Base-by-base conservation (phyloP, 2,888 invertebrate genomes). In the Idaea aversata region DNA sequence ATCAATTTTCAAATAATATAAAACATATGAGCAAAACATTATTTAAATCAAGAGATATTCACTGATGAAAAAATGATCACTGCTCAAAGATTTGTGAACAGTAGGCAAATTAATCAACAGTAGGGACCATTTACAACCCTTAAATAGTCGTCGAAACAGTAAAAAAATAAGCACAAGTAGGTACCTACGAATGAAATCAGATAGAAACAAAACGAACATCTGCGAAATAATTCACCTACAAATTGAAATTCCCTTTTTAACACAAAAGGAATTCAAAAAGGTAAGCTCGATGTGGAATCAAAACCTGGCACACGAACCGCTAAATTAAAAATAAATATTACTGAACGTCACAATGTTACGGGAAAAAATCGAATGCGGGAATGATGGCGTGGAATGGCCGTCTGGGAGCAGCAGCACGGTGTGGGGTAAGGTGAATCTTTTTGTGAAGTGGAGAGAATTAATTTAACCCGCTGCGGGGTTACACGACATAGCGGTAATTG, bases 391-490 rank as follows among this genome's bases (percentile, higher is more conserved):
- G 47, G 47, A 47, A 47, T 47, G 47, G 15, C 59, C 5, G 16
- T 61, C 63, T 57, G 59, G 10, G 6, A 61, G 57, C 63, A 35
- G 59, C 34, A 61, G 84, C 84, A 77, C 80, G 84, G 80, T 74
- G 79, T 78, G 83, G 83, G 82, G 90, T 85, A 88, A 90, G 90
- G 88, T 88, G 90, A 91, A 92, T 93, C 91, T 93, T 92, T 92
- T 93, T 92, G 92, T 93, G 91, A 93, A 93, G 89, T 90, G 90
- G 88, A 91, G 91, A 86, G 93, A 92, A 91, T 93, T 93, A 93
- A 93, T 93, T 93, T 93, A 91, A 93, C 93, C 92, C 91, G 92
- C 92, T 93, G 93, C 92, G 91, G 93, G 93, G 93, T 91, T 88
- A 90, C 92, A 91, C 91, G 93, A 90, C 92, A 90, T 85, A 83